phyloP scores from a whole-genome alignment of 2,797 vertebrate genomes.

The Gymnodraco acuticeps region DNA sequence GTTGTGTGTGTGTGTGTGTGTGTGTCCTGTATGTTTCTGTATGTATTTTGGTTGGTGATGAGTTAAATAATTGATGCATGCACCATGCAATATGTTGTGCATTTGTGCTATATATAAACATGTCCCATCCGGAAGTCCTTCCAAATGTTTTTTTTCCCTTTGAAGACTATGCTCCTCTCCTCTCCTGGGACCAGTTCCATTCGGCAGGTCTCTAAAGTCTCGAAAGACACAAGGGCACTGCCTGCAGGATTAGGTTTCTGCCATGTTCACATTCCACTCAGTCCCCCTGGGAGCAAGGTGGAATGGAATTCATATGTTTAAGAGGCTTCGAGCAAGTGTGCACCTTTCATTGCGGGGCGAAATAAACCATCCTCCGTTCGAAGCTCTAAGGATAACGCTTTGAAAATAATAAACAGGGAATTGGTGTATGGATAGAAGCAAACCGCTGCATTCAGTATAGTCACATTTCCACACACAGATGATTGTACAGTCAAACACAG shows the following conservation, averaged over 20 bases:
- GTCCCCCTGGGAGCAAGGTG: conserved; percentile 65
- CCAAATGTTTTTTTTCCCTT: conserved; percentile 46
- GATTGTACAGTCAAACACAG: conserved; percentile 43
- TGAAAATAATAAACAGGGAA: conserved; percentile 62
- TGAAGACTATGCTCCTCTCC: not conserved
- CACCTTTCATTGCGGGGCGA: conserved; percentile 56
- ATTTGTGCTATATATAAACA: conserved; percentile 69
- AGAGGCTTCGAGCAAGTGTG: conserved; percentile 68
- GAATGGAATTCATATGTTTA: conserved; percentile 80
- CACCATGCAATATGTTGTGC: conserved; percentile 47
- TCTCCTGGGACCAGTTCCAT: conserved; percentile 71
- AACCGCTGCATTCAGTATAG: conserved; percentile 42
- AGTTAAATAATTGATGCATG: conserved; percentile 68
- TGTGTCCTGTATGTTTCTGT: conserved; percentile 29
- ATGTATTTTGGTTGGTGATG: conserved; percentile 43
- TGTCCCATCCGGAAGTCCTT: conserved; percentile 44
- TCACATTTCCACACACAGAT: conserved; percentile 55
- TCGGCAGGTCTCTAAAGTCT: conserved; percentile 77
- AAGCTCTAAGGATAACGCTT: conserved; percentile 58
- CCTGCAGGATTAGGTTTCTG: conserved; percentile 81
- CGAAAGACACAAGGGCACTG: conserved; percentile 74
- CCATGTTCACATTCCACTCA: conserved; percentile 76
- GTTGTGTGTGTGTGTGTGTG: conserved; percentile 53
- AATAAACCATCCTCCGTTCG: conserved; percentile 13
- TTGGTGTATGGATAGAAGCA: conserved; percentile 35